Evolutionary conservation across 2,797 vertebrate genomes (phyloP).

Genomic region (Anableps anableps): DNA sequence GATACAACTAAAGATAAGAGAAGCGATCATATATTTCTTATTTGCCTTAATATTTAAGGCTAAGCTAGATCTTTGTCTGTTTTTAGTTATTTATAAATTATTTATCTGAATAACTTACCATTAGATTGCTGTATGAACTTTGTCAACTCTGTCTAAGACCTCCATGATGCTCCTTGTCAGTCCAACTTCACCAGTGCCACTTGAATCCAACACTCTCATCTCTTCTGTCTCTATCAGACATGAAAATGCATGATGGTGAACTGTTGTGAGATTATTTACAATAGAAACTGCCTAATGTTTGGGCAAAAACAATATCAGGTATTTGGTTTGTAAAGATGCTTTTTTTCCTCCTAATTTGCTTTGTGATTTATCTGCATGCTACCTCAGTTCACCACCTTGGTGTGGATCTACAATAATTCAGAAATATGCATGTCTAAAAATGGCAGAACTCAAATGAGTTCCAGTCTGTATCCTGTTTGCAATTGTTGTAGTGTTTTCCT

Average conservation of each 20-base stretch:
- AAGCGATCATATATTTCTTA: neutral
- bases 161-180: slow-evolving; percentile 39
- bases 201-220: slow-evolving; percentile 65
- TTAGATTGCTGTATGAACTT: slow-evolving; percentile 8
- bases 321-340: slow-evolving; percentile 53
- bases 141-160: slow-evolving; percentile 24
- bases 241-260: slow-evolving; percentile 71
- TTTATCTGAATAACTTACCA: neutral
- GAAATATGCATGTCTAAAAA: slow-evolving; percentile 67
- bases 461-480: slow-evolving; percentile 34
- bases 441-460: slow-evolving; percentile 38
- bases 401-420: slow-evolving; percentile 41
- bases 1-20: neutral
- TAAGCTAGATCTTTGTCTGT: neutral
- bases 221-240: slow-evolving; percentile 64
- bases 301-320: slow-evolving; percentile 73
- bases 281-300: slow-evolving; percentile 60
- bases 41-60: neutral
- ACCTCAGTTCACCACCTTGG: slow-evolving; percentile 63
- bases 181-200: slow-evolving; percentile 54
- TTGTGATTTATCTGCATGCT: slow-evolving; percentile 64
- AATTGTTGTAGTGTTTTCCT: slow-evolving; percentile 22
- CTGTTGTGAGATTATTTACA: slow-evolving; percentile 59
- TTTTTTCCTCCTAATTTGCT: slow-evolving; percentile 44
- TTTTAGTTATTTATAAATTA: neutral